These are phyloP conservation scores for Saccostrea echinata DNA, from an alignment of 1,140 invertebrate genomes.

Conservation along the genomic window DNA sequence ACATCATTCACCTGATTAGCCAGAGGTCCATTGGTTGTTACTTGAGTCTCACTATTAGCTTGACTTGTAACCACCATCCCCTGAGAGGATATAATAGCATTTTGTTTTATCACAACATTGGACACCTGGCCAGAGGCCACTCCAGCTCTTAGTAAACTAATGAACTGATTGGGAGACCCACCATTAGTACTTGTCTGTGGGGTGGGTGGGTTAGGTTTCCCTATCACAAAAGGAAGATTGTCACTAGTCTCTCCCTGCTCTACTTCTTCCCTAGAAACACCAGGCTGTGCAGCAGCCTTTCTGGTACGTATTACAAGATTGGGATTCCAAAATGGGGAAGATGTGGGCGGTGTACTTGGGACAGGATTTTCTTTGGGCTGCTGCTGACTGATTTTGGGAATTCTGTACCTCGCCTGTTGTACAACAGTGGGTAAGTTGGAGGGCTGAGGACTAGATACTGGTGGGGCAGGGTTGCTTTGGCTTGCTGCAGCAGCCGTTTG, in stretches of 20 bases:
- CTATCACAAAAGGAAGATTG: slow-evolving; percentile 32
- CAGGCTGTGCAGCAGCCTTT: slow-evolving; percentile 76
- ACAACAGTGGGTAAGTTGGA: background rate
- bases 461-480: slow-evolving; percentile 17
- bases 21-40: slow-evolving; percentile 6
- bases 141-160: slow-evolving; percentile 48
- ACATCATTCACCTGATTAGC: slow-evolving; percentile 33
- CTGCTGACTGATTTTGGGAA: slow-evolving; percentile 31
- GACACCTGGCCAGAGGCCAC: slow-evolving; percentile 43
- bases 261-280: slow-evolving; percentile 23
- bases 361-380: slow-evolving; percentile 15
- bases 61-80: slow-evolving; percentile 28
- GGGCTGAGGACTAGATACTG: slow-evolving; percentile 28
- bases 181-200: slow-evolving; percentile 20
- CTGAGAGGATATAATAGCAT: slow-evolving; percentile 40
- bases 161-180: slow-evolving; percentile 42
- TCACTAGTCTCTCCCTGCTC: background rate
- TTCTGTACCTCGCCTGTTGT: background rate
- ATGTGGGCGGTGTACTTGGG: slow-evolving; percentile 49
- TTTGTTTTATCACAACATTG: slow-evolving; percentile 57
- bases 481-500: slow-evolving; percentile 41
- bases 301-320: slow-evolving; percentile 82
- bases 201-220: background rate
- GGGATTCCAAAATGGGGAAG: slow-evolving; percentile 81
- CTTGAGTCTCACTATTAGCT: background rate